phyloP scores from a whole-genome alignment of 1,140 invertebrate genomes.

The Pseudoatta argentina region DNA sequence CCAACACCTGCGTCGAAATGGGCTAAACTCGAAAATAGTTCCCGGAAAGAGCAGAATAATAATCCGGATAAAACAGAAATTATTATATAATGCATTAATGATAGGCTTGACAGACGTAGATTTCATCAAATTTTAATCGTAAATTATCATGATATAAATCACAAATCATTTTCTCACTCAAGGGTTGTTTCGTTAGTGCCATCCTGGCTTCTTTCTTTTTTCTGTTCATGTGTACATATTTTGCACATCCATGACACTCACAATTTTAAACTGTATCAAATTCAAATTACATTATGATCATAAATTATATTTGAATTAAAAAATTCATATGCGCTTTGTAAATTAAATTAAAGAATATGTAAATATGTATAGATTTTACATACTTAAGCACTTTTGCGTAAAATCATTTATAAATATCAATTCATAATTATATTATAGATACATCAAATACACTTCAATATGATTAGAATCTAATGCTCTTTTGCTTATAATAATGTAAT shows the following conservation, averaged over 20 bases:
- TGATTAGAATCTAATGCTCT: background rate
- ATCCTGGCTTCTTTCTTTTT: no score
- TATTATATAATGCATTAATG: background rate
- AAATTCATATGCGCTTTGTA: no score
- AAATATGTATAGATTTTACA: background rate
- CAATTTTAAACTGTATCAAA: no score
- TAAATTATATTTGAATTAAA: no score
- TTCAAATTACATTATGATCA: no score
- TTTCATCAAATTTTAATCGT: background rate
- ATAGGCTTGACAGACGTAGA: background rate
- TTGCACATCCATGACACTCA: no score
- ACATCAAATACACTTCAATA: background rate
- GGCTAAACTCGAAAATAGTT: slow-evolving; percentile 14
- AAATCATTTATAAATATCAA: no score
- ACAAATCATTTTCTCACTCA: background rate
- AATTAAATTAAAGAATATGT: background rate
- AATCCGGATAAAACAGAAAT: background rate
- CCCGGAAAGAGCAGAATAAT: background rate
- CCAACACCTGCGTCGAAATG: slow-evolving; percentile 27
- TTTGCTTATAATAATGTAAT: background rate
- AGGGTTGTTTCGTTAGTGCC: no score
- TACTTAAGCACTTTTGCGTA: no score
- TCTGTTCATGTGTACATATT: no score
- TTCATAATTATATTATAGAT: no score
- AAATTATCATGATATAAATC: background rate